Conservation (phyloP, 1,140 invertebrate genomes). For the Trichogramma pretiosum region DNA sequence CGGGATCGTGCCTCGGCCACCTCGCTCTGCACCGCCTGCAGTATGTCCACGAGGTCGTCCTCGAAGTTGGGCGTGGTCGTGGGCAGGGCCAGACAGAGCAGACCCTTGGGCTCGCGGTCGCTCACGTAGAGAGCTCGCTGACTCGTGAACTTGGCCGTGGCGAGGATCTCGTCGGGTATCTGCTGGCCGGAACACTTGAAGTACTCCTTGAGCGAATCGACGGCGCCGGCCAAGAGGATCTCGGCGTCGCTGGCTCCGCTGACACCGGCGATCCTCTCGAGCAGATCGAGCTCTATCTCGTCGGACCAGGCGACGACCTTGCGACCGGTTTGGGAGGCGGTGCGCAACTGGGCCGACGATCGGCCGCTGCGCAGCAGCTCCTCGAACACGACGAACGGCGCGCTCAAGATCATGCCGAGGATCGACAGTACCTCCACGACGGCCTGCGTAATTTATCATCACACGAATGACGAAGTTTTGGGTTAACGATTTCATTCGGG, state of each 20-base stretch:
- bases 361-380: conserved; percentile 47
- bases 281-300: conserved; percentile 49
- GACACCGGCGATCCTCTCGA: conserved; percentile 49
- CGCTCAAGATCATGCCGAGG: conserved; percentile 45
- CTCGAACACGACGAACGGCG: conserved; percentile 52
- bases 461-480: background rate
- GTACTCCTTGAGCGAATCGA: conserved; percentile 55
- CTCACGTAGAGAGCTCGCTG: conserved; percentile 45
- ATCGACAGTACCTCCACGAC: conserved; percentile 50
- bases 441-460: too few relatives aligned
- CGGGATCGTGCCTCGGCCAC: conserved; percentile 51
- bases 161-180: conserved; percentile 47
- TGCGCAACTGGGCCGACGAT: conserved; percentile 51
- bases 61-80: conserved; percentile 41
- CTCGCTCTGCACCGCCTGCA: conserved; percentile 48
- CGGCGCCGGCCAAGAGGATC: conserved; percentile 54
- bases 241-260: conserved; percentile 60
- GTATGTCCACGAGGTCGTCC: conserved; percentile 37
- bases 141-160: conserved; percentile 50
- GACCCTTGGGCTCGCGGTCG: conserved; percentile 42
- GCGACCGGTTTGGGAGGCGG: conserved; percentile 62
- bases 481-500: too few relatives aligned
- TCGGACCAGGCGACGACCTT: conserved; percentile 71
- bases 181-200: conserved; percentile 47
- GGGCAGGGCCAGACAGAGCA: conserved; percentile 52